A percentile compares a stretch with the other conserved stretches of the same genome.
These are phyloP conservation scores for Megastigmus dorsalis DNA, from an alignment of 2,888 invertebrate genomes.

Conservation along the genomic window DNA sequence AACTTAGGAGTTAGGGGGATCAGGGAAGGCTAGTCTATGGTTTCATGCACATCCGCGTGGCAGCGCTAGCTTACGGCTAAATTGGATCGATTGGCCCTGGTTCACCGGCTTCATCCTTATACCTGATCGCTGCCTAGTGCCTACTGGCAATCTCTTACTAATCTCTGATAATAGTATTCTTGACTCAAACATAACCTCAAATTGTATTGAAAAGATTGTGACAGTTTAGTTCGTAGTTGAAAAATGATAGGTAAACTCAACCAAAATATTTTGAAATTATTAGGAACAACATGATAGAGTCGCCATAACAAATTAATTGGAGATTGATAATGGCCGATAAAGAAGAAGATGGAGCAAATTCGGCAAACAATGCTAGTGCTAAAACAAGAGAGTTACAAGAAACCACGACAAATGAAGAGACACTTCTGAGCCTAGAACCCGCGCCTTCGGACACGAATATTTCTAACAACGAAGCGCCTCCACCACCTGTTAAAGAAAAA, in stretches of 20 bases:
- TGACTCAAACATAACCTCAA: conserved; percentile 26
- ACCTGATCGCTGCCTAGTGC: too few species aligned
- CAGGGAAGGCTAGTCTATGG: too few species aligned
- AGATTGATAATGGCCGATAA: conserved; percentile 57
- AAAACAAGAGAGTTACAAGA: conserved; percentile 49
- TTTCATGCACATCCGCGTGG: too few species aligned
- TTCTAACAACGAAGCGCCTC: conserved; percentile 48
- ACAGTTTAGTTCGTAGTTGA: conserved; percentile 3
- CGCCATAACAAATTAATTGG: background rate
- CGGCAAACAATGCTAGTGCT: conserved; percentile 36
- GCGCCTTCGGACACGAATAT: conserved; percentile 44
- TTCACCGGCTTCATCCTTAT: too few species aligned
- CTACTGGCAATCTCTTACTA: too few species aligned
- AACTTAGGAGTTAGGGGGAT: too few species aligned
- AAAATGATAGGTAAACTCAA: conserved; percentile 12
- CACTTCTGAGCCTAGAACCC: conserved; percentile 50
- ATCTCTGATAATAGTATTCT: too few species aligned
- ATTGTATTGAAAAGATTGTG: conserved; percentile 3
- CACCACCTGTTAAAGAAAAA: conserved; percentile 42
- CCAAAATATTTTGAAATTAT: background rate
- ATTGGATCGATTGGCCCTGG: too few species aligned
- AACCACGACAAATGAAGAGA: conserved; percentile 34
- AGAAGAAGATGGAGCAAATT: conserved; percentile 54
- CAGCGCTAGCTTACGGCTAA: too few species aligned
- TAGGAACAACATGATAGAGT: background rate